A percentile compares a stretch with the other conserved stretches of the same genome.
Evolutionary conservation across 2,888 invertebrate genomes (phyloP).

Genomic region (Aphidius colemani): DNA sequence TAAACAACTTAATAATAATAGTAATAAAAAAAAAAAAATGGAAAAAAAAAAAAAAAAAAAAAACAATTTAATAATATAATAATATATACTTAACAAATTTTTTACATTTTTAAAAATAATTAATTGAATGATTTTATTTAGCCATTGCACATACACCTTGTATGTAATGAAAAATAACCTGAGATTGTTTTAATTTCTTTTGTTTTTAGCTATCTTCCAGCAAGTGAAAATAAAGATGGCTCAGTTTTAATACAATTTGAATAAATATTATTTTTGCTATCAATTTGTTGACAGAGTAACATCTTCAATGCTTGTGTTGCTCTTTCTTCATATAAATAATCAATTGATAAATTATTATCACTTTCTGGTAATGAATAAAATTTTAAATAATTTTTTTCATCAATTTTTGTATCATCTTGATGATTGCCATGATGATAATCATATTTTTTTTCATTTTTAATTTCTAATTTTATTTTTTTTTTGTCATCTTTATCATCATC

Average conservation of each 20-base stretch:
- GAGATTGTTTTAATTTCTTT: slow-evolving; percentile 35
- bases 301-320: slow-evolving; percentile 62
- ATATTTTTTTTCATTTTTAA: slow-evolving; percentile 31
- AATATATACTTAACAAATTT: not conserved
- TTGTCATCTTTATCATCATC: slow-evolving; percentile 22
- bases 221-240: no score
- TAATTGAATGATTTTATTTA: not conserved
- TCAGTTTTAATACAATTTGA: no score
- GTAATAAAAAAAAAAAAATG: no score
- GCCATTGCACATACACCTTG: no score
- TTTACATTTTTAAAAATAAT: not conserved
- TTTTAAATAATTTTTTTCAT: slow-evolving; percentile 36
- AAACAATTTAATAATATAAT: no score
- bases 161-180: slow-evolving; percentile 39
- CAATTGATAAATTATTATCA: slow-evolving; percentile 49
- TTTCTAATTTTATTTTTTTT: slow-evolving; percentile 48
- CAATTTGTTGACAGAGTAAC: slow-evolving; percentile 31
- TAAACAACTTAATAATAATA: no score
- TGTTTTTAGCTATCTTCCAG: no score
- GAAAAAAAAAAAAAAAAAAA: no score
- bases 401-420: not conserved
- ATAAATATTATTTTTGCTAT: no score
- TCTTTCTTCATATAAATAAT: slow-evolving; percentile 60
- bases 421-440: no score
- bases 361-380: slow-evolving; percentile 52